Conservation (phyloP, 2,888 invertebrate species). For the Clusia tigrina region DNA sequence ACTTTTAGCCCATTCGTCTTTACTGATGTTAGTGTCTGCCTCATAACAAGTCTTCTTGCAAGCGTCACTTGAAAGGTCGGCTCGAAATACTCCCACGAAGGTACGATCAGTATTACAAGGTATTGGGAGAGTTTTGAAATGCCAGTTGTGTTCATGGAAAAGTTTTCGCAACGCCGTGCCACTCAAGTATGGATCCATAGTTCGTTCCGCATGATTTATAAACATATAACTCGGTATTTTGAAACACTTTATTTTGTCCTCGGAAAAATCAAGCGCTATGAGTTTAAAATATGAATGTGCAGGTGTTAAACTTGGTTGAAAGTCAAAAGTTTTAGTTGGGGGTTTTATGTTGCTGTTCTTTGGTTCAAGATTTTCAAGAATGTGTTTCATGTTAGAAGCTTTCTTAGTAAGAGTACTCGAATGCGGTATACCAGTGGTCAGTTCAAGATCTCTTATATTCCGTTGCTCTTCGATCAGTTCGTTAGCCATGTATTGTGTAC, state of each 20-base stretch:
- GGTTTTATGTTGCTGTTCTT: slow-evolving; percentile 26
- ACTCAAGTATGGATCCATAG: slow-evolving; percentile 49
- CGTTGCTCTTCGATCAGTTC: slow-evolving; percentile 43
- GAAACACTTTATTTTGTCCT: slow-evolving; percentile 20
- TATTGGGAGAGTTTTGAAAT: slow-evolving; percentile 44
- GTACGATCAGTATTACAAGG: slow-evolving; percentile 38
- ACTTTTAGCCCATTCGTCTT: slow-evolving; percentile 48
- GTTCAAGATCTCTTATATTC: no score
- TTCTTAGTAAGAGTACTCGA: neutral
- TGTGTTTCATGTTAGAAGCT: slow-evolving; percentile 40
- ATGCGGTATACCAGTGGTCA: slow-evolving; percentile 17
- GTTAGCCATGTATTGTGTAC: slow-evolving; percentile 44
- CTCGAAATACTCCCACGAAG: slow-evolving; percentile 46
- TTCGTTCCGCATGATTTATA: slow-evolving; percentile 48
- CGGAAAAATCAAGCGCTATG: slow-evolving; percentile 42
- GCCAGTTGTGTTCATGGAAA: slow-evolving; percentile 36
- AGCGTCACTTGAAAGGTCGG: no score
- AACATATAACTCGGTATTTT: slow-evolving; percentile 52
- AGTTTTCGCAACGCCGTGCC: slow-evolving; percentile 38
- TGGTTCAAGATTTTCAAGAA: slow-evolving; percentile 49
- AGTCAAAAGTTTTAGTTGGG: slow-evolving; percentile 37
- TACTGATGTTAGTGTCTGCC: slow-evolving; percentile 45
- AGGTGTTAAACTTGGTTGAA: slow-evolving; percentile 55
- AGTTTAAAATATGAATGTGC: slow-evolving; percentile 52
- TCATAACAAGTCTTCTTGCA: slow-evolving; percentile 33